Conservation (phyloP, 2,797 vertebrate genomes). For the Hemitrygon akajei region DNA sequence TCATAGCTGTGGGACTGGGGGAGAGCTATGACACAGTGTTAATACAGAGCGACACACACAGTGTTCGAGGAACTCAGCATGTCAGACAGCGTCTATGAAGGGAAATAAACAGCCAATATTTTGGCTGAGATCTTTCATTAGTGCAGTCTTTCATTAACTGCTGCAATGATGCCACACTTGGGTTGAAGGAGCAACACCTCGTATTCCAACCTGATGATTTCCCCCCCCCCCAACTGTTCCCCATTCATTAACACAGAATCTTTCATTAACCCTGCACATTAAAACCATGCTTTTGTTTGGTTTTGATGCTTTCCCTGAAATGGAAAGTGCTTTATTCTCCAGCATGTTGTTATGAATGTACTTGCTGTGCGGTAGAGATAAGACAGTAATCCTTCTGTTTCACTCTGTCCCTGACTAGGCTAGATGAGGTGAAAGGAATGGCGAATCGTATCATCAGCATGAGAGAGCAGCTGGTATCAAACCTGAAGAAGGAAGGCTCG, state of each 20-base stretch:
- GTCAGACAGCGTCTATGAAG: too few relatives aligned
- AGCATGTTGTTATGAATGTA: background rate
- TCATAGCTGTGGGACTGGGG: background rate
- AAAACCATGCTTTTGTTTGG: background rate
- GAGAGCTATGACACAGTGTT: too few relatives aligned
- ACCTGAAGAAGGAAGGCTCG: conserved; percentile 89
- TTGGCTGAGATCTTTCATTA: background rate
- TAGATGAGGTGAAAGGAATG: conserved; percentile 87
- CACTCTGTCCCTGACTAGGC: conserved; percentile 55
- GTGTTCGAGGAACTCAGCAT: too few relatives aligned
- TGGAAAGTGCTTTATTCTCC: background rate
- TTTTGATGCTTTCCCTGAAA: background rate
- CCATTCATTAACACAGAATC: too few relatives aligned
- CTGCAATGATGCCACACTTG: too few relatives aligned
- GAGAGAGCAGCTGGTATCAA: conserved; percentile 80
- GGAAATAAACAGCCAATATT: too few relatives aligned
- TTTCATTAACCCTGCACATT: background rate
- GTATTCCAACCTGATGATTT: too few relatives aligned
- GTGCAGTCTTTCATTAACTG: too few relatives aligned
- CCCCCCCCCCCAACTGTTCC: too few relatives aligned
- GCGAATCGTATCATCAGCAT: conserved; percentile 91
- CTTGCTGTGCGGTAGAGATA: too few relatives aligned
- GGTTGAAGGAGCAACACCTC: too few relatives aligned
- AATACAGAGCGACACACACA: too few relatives aligned
- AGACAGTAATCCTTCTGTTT: background rate